phyloP scores from a whole-genome alignment of 2,888 invertebrate genomes.

The Amphimallon solstitiale region DNA sequence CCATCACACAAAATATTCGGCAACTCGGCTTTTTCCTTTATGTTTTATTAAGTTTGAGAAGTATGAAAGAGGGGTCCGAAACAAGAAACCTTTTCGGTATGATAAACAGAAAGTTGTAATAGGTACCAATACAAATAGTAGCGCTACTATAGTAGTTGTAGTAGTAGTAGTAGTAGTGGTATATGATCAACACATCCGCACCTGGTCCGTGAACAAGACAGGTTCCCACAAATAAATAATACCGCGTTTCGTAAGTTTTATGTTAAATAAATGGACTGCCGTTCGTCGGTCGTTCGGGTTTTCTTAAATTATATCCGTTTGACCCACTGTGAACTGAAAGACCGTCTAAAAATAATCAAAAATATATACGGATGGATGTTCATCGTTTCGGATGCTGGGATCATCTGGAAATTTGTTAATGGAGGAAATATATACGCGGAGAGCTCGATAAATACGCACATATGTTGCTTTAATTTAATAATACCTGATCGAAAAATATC shows the following conservation, averaged over 20 bases:
- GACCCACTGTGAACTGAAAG: conserved; percentile 27
- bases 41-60: conserved; percentile 13
- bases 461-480: background rate
- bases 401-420: background rate
- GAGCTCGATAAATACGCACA: background rate
- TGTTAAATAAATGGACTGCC: conserved; percentile 29
- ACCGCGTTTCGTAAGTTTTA: conserved; percentile 31
- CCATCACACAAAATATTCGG: background rate
- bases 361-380: conserved; percentile 11
- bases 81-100: background rate
- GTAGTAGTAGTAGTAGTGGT: conserved; percentile 4
- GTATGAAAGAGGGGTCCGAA: background rate
- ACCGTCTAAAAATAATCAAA: conserved; percentile 29
- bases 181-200: conserved; percentile 31
- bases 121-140: background rate
- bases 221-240: conserved; percentile 33
- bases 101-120: conserved; percentile 11
- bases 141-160: background rate
- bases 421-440: background rate
- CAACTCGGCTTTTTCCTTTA: background rate
- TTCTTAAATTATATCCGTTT: conserved; percentile 33
- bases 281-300: conserved; percentile 20
- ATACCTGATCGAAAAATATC: too few species aligned
- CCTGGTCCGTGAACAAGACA: conserved; percentile 25
- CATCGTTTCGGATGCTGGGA: background rate